Evolutionary conservation across 2,888 invertebrate species (phyloP), one percentile per base, ranked within the genome.

Genomic region (Diaprepes abbreviatus): DNA sequence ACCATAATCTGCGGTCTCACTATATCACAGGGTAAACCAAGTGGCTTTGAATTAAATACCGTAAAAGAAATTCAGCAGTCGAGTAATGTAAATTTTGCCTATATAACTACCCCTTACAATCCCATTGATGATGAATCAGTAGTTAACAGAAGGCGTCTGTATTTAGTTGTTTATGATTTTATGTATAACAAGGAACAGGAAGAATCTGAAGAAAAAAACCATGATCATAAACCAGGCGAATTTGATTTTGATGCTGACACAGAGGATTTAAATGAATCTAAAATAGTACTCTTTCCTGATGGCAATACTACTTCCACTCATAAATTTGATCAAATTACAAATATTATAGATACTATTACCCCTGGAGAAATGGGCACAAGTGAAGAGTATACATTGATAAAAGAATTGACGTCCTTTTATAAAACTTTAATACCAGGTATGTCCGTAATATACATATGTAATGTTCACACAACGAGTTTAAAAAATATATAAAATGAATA

Each of bases 161-260:
- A 90, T 80, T 84, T 92, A 50, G 86, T 92, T 14, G 88, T 92
- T 0, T 91, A 91, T 73, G 92, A 92, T 77, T 91, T 92, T 85
- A 88, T 90, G 79, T 90, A 89, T 77, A 89, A 85, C 60, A 89
- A 89, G 73, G 87, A 87, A 59, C 85, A 86, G 33, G 87, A 87
- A 50, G 85, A 85, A 65, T 33, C 74, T 4, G 83, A 86, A 1
- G 79, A 81, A 28, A 72, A 70, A 24, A 72, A 64, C 52, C 38
- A 74, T 33, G 54, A 74, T 33, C 69, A 69, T 62, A 76, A 77
- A 66, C 58, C 67, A 19, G 28, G 58, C 52, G 66, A 73, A 66
- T 57, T 71, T 17, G 72, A 73, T 14, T 72, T 74, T 35, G 75
- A 75, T 71, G 67, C 43, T 5, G 35, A 55, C 28, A 5, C 33